Base-by-base conservation (phyloP, 1,140 invertebrate genomes). In the Hermetia illucens region DNA sequence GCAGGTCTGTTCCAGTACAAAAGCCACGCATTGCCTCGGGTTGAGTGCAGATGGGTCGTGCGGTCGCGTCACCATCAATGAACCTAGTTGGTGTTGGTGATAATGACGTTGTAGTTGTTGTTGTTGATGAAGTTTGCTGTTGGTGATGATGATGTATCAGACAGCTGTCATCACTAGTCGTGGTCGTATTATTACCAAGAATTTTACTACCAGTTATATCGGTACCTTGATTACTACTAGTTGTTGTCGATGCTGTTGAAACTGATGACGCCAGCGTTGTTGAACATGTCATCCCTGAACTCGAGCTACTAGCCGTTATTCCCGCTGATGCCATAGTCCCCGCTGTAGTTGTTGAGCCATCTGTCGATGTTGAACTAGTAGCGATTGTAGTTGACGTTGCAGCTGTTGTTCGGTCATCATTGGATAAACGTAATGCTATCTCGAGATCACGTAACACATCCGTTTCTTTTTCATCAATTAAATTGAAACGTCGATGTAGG, bases 391-490 rank as follows among this genome's bases (percentile, higher is more conserved):
- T 41, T 20, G 39, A 32, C 12, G 39, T 36, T 13, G 30, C 39
- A 21, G 34, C 22, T 15, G 38, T 43, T 32, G 24, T 47, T 21
- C 41, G 50, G 25, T 45, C 45, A 34, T 71, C 66, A 42, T 74
- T 71, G 24, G 69, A 64, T 44, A 75, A 59, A 5, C 69, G 65
- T 40, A 85, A 65, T 50, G 82, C 82, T 55, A 79, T 68, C 58
- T 84, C 82, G 43, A 87, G 66, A 62, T 87, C 89, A 45, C 84
- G 78, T 49, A 97, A 69, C 45, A 94, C 84, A 64, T 96, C 91
- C 16, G 88, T 89, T 69, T 96, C 93, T 71, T 93, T 93, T 51
- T 86, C 76, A 58, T 94, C 89, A 47, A 96, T 85, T 54, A 95
- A 74, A 61, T 84, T 77, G 70, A 93, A 96, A 72, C 82, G 74